Base-by-base conservation (phyloP, 2,113 vertebrate genomes). In the Muntiacus muntjak region DNA sequence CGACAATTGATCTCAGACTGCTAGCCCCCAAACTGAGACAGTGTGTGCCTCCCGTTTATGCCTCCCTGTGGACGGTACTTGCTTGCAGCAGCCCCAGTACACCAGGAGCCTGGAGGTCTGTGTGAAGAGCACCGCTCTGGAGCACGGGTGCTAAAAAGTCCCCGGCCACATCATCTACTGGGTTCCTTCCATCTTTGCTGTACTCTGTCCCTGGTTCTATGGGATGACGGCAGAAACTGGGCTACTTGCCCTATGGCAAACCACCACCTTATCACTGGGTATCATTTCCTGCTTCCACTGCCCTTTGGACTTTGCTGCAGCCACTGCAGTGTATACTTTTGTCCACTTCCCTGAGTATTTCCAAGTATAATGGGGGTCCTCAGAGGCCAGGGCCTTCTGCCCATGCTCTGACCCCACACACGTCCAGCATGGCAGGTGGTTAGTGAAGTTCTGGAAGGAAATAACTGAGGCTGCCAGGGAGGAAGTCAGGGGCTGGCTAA, bases 291-390 rank as follows among this genome's bases (percentile, higher is more conserved):
- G 26, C 14, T 17, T 30, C 25, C 3, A 3, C 5, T 9, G 45
- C 19, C 26, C 14, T 55, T 26, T 6, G 33, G 86, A 3, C 7
- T 4, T 57, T 58, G 40, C 89, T 54, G 86, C 40, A 23, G 6
- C 12, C 4, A 19, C 60, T 2, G 7, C 21, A 4, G 14, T 14
- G 2, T 1, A 13, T 0, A 5, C 7, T 13, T n/a, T 1, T 45
- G 85, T 36, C n/a, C 21, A 45, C 6, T 40, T 86, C n/a, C 58
- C 85, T 67, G 82, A 19, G n/a, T 52, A 21, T n/a, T 74, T 81
- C 33, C 13, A 58, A 40, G 67, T 2, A 45, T 30, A 67, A 13
- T 3, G 6, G 62, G 62, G 52, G 76, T 54, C 57, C 14, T 19
- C 45, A 60, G 79, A 84, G 54, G 6, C 13, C 10, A 30, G 47